Evolutionary conservation across 2,113 vertebrate species (phyloP).

Genomic region (Hystrix cristata): DNA sequence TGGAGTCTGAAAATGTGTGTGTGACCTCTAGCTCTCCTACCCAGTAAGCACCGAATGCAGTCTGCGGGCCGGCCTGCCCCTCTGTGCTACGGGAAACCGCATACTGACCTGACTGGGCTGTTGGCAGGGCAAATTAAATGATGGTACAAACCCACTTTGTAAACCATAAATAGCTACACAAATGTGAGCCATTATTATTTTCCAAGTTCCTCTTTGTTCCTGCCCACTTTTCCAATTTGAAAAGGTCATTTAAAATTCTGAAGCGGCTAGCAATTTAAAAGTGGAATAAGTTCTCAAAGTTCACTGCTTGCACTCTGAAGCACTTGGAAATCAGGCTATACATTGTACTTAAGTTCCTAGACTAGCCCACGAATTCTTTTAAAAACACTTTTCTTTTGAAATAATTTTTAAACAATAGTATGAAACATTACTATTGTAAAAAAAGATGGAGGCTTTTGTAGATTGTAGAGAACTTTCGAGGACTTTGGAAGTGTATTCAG

Average conservation of each 20-base stretch:
- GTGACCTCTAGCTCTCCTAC: background rate
- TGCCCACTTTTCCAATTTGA: conserved; percentile 73
- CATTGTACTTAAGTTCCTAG: conserved; percentile 15
- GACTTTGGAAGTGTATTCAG: conserved; percentile 13
- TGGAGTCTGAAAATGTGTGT: conserved; percentile 15
- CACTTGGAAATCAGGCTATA: conserved; percentile 26
- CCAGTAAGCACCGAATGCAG: background rate
- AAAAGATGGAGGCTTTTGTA: background rate
- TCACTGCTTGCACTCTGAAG: conserved; percentile 59
- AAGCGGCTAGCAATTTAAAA: conserved; percentile 65
- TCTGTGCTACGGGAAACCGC: conserved; percentile 17
- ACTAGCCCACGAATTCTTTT: background rate
- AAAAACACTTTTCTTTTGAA: conserved; percentile 40
- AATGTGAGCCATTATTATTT: conserved; percentile 68
- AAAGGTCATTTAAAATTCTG: conserved; percentile 77
- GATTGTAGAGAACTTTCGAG: conserved; percentile 27
- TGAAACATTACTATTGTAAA: background rate
- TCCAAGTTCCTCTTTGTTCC: conserved; percentile 64
- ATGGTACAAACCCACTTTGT: conserved; percentile 54
- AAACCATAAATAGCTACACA: conserved; percentile 69
- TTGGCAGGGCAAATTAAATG: conserved; percentile 28
- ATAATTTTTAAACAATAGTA: conserved; percentile 4
- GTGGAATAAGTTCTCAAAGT: conserved; percentile 43
- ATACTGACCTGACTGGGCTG: conserved; percentile 10
- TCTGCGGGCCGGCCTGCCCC: background rate